A percentile compares a stretch with the other conserved stretches of the same genome.
Conservation (phyloP, 2,888 invertebrate genomes). For the Ellobium chinense region DNA sequence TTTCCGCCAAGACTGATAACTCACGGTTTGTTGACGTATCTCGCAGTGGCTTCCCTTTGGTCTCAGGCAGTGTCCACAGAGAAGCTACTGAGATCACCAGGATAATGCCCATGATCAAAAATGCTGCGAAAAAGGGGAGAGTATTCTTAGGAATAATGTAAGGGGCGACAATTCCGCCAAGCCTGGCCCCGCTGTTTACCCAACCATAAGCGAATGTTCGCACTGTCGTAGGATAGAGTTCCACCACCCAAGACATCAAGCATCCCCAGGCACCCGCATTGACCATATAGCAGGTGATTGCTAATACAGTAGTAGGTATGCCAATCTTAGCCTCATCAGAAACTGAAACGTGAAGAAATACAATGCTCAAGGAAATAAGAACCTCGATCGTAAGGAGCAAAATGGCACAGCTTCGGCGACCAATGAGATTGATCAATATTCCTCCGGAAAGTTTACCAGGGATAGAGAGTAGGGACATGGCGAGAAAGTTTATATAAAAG, state of each 20-base stretch:
- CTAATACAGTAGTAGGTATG: no score
- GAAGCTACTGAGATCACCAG: background rate
- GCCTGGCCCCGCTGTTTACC: slow-evolving; percentile 9
- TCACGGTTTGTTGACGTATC: no score
- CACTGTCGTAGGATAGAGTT: slow-evolving; percentile 68
- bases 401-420: no score
- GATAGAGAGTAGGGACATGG: slow-evolving; percentile 79
- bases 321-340: no score
- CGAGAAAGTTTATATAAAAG: slow-evolving; percentile 79
- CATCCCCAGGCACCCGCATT: slow-evolving; percentile 67
- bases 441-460: no score
- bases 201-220: slow-evolving; percentile 52
- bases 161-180: slow-evolving; percentile 36
- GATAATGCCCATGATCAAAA: background rate
- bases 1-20: no score
- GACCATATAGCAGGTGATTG: no score
- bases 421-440: no score
- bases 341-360: no score
- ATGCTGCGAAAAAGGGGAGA: background rate
- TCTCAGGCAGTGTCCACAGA: background rate
- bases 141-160: slow-evolving; percentile 3
- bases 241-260: slow-evolving; percentile 59
- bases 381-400: no score
- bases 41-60: background rate
- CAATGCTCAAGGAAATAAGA: no score